These are phyloP conservation scores for Orchesellides sinensis DNA, from an alignment of 2,888 invertebrate species.

Conservation along the genomic window DNA sequence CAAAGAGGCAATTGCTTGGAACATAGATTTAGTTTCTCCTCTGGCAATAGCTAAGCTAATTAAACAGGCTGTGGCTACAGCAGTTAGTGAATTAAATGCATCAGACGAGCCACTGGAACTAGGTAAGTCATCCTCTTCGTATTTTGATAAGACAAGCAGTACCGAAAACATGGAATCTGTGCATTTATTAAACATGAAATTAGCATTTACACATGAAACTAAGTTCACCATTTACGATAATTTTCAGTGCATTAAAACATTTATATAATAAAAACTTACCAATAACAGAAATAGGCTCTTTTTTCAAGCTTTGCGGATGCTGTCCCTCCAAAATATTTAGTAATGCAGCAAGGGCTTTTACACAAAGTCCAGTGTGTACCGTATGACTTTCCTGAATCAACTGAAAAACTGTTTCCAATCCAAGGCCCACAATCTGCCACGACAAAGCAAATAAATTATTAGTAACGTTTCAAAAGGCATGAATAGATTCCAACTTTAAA, in stretches of 20 bases:
- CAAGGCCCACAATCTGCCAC: slow-evolving; percentile 85
- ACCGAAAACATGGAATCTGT: slow-evolving; percentile 72
- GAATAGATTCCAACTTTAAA: neutral
- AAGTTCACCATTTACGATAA: neutral
- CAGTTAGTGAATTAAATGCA: slow-evolving; percentile 85
- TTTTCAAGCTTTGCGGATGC: slow-evolving; percentile 89
- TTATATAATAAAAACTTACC: slow-evolving; percentile 77
- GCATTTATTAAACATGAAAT: too few species aligned
- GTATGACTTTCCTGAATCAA: slow-evolving; percentile 91
- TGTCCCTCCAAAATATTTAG: slow-evolving; percentile 95
- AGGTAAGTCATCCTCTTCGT: slow-evolving; percentile 72
- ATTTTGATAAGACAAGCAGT: slow-evolving; percentile 69
- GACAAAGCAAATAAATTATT: neutral
- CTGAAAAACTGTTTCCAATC: slow-evolving; percentile 91
- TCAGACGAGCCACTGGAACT: slow-evolving; percentile 79
- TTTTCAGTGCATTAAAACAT: neutral
- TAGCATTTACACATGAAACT: neutral
- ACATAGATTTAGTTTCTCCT: slow-evolving; percentile 93
- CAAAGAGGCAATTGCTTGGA: slow-evolving; percentile 91
- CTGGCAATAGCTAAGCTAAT: slow-evolving; percentile 94
- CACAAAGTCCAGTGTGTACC: slow-evolving; percentile 90
- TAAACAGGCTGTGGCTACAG: slow-evolving; percentile 93
- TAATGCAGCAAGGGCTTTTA: slow-evolving; percentile 90
- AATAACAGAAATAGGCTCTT: slow-evolving; percentile 87
- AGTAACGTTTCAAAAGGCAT: too few species aligned